These are phyloP conservation scores for Castor canadensis DNA, from an alignment of 2,113 vertebrate species.

Conservation along the genomic window DNA sequence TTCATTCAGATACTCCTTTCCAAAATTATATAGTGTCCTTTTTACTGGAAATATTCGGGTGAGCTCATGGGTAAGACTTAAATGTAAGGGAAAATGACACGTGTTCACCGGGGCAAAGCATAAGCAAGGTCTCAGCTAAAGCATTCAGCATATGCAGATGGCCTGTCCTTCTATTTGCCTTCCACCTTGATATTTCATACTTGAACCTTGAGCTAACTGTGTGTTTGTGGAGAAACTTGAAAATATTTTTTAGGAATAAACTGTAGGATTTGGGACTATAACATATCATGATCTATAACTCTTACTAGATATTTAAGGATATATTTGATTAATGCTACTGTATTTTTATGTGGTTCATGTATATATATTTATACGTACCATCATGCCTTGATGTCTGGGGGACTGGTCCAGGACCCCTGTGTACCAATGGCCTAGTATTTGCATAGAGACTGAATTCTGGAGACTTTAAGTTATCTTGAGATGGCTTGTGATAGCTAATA, in stretches of 20 bases:
- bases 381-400: neutral
- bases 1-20: neutral
- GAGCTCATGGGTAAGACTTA: neutral
- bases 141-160: neutral
- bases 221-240: neutral
- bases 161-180: neutral
- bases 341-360: neutral
- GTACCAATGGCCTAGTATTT: neutral
- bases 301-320: neutral
- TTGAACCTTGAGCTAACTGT: neutral
- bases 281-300: neutral
- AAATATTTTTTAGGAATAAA: neutral
- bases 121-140: neutral
- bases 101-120: neutral
- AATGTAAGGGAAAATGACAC: neutral
- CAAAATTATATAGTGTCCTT: neutral
- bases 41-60: neutral
- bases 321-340: neutral
- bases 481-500: neutral
- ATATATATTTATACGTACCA: neutral
- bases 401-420: neutral
- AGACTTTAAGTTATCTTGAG: neutral
- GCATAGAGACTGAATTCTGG: neutral
- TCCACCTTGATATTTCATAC: neutral
- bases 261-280: neutral